Conservation (phyloP, 2,113 vertebrate genomes). For the Telmatochromis sp. region DNA sequence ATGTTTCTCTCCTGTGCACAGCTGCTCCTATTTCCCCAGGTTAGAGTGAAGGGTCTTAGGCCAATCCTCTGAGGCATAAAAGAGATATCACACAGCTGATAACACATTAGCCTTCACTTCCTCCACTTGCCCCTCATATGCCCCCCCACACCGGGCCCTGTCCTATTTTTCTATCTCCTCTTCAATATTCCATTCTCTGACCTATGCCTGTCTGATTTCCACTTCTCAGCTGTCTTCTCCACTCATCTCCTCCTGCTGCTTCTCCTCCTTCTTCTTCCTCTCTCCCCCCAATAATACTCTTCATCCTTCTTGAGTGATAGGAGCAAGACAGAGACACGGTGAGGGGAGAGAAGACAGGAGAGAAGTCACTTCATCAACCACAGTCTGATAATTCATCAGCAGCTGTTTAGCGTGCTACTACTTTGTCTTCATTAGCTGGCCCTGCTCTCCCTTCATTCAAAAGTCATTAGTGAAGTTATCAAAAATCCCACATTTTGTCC, state of each 20-base stretch:
- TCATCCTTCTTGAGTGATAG: constrained; percentile 26
- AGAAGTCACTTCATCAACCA: constrained; percentile 42
- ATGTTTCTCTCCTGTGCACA: not conserved
- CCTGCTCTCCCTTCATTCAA: constrained; percentile 33
- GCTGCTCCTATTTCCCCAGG: not conserved
- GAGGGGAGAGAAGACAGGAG: not conserved
- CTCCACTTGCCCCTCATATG: not conserved
- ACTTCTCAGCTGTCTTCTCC: not conserved
- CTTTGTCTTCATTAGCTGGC: constrained; percentile 63
- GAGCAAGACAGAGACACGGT: not conserved
- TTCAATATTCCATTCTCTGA: constrained; percentile 9
- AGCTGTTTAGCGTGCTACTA: constrained; percentile 46
- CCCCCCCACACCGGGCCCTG: not conserved
- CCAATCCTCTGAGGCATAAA: constrained; percentile 1
- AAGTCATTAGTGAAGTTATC: constrained; percentile 48
- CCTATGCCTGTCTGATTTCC: not conserved
- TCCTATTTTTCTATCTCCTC: not conserved
- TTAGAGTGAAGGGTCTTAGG: not conserved
- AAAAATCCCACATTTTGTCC: not conserved
- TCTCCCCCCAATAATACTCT: not conserved
- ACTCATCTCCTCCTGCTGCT: not conserved
- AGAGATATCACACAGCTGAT: constrained; percentile 15
- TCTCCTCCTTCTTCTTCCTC: not conserved
- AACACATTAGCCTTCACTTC: constrained; percentile 14
- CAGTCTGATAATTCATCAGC: constrained; percentile 63